Evolutionary conservation across 2,113 vertebrate species (phyloP).

Genomic region (Peromyscus polionotus): DNA sequence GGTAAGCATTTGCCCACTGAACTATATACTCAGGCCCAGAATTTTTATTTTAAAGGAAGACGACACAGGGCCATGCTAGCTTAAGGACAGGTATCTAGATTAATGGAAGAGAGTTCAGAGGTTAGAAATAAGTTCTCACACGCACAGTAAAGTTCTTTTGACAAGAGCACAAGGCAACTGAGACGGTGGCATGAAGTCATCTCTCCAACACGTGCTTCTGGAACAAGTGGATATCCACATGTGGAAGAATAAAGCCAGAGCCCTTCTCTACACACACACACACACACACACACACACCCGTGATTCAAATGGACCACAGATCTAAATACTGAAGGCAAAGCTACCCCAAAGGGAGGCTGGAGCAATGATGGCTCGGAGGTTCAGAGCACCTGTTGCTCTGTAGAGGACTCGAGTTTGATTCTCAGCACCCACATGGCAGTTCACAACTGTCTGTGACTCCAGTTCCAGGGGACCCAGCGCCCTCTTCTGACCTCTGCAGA

Average conservation of each 20-base stretch:
- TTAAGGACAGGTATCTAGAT: background rate
- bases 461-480: too few relatives aligned
- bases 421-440: too few relatives aligned
- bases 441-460: too few relatives aligned
- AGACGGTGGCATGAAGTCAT: background rate
- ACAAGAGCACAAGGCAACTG: background rate
- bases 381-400: too few relatives aligned
- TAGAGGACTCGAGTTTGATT: too few relatives aligned
- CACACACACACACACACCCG: background rate
- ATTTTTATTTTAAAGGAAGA: background rate
- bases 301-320: background rate
- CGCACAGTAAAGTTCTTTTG: background rate
- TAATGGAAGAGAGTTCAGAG: background rate
- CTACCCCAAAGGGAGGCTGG: background rate
- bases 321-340: background rate
- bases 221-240: background rate
- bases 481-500: too few relatives aligned
- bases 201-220: slow-evolving; percentile 33
- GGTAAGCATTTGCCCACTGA: background rate
- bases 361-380: too few relatives aligned
- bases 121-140: background rate
- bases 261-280: background rate
- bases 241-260: background rate
- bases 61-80: background rate
- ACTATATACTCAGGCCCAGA: background rate